phyloP scores from a whole-genome alignment of 2,888 invertebrate species.

The Myathropa florea region DNA sequence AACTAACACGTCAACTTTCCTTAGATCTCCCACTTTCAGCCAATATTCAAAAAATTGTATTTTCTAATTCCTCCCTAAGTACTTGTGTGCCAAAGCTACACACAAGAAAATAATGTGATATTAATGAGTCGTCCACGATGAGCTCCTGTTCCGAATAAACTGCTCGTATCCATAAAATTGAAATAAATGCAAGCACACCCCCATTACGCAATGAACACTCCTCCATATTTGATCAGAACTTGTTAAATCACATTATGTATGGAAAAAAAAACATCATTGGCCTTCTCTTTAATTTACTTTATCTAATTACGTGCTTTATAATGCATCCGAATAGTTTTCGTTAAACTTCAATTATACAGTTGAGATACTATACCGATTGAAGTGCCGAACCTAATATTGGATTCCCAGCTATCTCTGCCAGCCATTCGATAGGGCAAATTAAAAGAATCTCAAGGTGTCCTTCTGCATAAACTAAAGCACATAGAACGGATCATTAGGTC shows the following conservation, averaged over 20 bases:
- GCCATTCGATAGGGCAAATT: slow-evolving; percentile 32
- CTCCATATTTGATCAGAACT: neutral
- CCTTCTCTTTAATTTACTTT: slow-evolving; percentile 6
- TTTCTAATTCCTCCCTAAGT: too few relatives aligned
- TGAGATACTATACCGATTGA: slow-evolving; percentile 34
- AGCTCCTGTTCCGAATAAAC: too few relatives aligned
- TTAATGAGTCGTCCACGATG: too few relatives aligned
- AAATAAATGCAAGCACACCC: neutral
- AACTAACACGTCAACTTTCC: too few relatives aligned
- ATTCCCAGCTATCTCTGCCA: neutral
- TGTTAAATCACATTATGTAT: neutral
- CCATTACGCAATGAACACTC: neutral
- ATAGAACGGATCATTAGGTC: slow-evolving; percentile 68
- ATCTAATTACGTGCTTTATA: slow-evolving; percentile 62
- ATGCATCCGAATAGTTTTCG: slow-evolving; percentile 57
- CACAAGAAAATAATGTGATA: too few relatives aligned
- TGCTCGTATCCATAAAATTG: neutral
- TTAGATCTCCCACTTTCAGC: too few relatives aligned
- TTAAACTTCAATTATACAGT: slow-evolving; percentile 64
- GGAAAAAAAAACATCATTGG: neutral
- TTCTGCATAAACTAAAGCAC: slow-evolving; percentile 60
- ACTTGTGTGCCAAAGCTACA: too few relatives aligned
- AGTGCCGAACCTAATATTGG: slow-evolving; percentile 47
- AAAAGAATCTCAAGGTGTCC: slow-evolving; percentile 70
- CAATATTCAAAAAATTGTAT: too few relatives aligned